Evolutionary conservation across 2,888 invertebrate species (phyloP), one percentile per base, ranked within the genome.

Genomic region (Apamea epomidion): DNA sequence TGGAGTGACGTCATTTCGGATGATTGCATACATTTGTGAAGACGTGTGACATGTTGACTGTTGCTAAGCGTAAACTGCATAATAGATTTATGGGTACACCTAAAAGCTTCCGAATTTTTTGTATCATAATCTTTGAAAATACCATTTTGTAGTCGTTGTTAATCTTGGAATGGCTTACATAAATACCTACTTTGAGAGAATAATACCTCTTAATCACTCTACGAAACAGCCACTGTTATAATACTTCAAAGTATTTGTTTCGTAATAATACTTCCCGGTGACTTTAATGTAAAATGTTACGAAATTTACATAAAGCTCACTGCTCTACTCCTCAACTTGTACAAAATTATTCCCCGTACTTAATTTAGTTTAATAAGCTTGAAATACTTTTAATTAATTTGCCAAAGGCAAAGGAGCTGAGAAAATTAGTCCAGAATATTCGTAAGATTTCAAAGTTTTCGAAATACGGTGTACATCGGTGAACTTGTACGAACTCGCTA

Each of bases 381-480:
- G 72, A 87, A 87, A 84, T 84, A 87, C 86, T 87, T 88, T 88
- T 78, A 88, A 87, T 84, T 83, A 88, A 87, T 85, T 87, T 84
- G 68, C 80, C 70, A 79, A 87, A 82, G 81, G 81, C 81, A 86
- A 3, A n/a, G 25, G 58, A n/a, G 25, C 87, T 87, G 16, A 86
- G 84, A 80, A 83, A 89, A 85, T 82, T 81, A 79, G 83, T 88
- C 85, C 70, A 42, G 74, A 82, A 86, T 84, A 85, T 83, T 81
- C 71, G 71, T 70, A 85, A 88, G 81, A 83, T 86, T 83, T 83
- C 70, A 70, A 88, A 86, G 77, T 86, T 83, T 82, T 71, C 48
- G 62, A 84, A 86, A 87, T 76, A 72, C 75, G 77, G 58, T 81
- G 76, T 84, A 80, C 76, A 77, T 78, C 64, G 60, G 29, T 69